A percentile compares a stretch with the other conserved stretches of the same genome.
phyloP scores from a whole-genome alignment of 2,797 vertebrate species.

The Trematomus bernacchii region DNA sequence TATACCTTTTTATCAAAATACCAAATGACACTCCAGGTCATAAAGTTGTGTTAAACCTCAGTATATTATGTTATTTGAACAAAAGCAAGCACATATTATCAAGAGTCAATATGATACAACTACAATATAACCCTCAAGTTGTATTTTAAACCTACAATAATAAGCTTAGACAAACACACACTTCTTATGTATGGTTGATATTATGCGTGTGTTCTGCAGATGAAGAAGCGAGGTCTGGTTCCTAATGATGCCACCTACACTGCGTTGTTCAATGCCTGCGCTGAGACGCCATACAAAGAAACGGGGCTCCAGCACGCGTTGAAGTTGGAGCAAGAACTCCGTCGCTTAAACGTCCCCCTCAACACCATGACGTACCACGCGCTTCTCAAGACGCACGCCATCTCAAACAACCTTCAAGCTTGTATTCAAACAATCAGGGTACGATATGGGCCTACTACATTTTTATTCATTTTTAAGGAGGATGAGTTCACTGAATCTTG shows the following conservation, averaged over 20 bases:
- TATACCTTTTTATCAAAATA: not conserved
- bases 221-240: slow-evolving; percentile 93
- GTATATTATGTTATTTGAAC: too few species aligned
- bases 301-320: slow-evolving; percentile 89
- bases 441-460: not conserved
- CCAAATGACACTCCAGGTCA: not conserved
- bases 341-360: slow-evolving; percentile 84
- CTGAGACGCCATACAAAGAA: slow-evolving; percentile 89
- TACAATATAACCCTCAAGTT: not conserved
- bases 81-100: too few species aligned
- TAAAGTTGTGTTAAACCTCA: too few species aligned
- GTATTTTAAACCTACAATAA: not conserved
- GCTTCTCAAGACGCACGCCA: slow-evolving; percentile 90
- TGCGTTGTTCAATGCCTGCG: slow-evolving; percentile 95
- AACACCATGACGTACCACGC: slow-evolving; percentile 91
- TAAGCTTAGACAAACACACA: not conserved
- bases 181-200: not conserved
- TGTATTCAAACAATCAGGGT: slow-evolving; percentile 92
- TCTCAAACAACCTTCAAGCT: slow-evolving; percentile 88
- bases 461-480: not conserved
- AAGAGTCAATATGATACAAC: too few species aligned
- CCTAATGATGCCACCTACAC: slow-evolving; percentile 92
- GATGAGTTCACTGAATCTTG: not conserved
- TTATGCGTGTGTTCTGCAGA: slow-evolving; percentile 76
- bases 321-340: slow-evolving; percentile 90